phyloP scores from a whole-genome alignment of 2,888 invertebrate genomes.

The Polyommatus iphigenia region DNA sequence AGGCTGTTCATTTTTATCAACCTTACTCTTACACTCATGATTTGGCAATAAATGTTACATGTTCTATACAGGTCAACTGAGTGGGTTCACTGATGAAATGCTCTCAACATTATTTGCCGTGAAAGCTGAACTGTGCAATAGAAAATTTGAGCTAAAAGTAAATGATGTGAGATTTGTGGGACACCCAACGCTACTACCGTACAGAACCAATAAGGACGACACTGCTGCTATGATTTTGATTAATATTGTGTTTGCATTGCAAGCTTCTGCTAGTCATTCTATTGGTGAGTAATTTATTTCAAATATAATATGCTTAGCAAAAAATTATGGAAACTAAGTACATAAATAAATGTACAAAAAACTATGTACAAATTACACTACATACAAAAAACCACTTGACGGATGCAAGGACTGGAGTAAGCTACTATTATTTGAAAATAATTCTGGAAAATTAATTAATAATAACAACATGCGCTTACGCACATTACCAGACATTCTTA shows the following conservation, averaged over 20 bases:
- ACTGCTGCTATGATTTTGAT: constrained; percentile 88
- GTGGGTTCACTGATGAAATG: constrained; percentile 91
- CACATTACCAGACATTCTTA: no score
- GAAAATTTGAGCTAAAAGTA: constrained; percentile 96
- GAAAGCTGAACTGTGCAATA: constrained; percentile 92
- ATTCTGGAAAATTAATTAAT: no score
- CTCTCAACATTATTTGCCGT: constrained; percentile 94
- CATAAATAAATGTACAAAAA: no score
- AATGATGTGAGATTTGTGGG: constrained; percentile 98
- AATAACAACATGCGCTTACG: no score
- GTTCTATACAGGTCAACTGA: constrained; percentile 76
- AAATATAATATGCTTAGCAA: background rate
- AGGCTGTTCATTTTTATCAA: no score
- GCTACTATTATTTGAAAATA: no score
- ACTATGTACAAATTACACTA: no score
- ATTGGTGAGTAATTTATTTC: constrained; percentile 78
- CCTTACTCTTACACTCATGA: background rate
- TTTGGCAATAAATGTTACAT: constrained; percentile 5
- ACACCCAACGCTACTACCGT: constrained; percentile 91
- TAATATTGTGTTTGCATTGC: constrained; percentile 93
- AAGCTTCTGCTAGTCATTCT: constrained; percentile 94
- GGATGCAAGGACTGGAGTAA: no score
- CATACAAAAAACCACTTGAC: no score
- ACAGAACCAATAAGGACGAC: constrained; percentile 83
- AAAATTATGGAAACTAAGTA: no score